A percentile compares a stretch with the other conserved stretches of the same genome.
These are phyloP conservation scores for Lophura swinhoii DNA, from an alignment of 2,797 vertebrate genomes.

Conservation along the genomic window DNA sequence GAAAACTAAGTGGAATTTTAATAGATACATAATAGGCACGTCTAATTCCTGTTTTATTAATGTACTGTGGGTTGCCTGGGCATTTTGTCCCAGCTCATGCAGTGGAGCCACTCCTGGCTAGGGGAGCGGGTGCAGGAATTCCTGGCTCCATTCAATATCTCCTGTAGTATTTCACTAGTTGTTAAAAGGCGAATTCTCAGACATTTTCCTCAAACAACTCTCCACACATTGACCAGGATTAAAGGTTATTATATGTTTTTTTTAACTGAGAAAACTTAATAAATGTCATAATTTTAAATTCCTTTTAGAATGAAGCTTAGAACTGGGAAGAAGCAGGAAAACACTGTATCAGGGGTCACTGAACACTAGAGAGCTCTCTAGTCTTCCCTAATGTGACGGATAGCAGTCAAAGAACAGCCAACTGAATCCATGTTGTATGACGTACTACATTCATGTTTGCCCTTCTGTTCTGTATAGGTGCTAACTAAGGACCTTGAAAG, in stretches of 20 bases:
- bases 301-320: background rate
- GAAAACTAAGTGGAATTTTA: background rate
- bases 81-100: background rate
- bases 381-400: background rate
- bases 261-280: background rate
- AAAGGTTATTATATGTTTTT: background rate
- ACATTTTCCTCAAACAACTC: background rate
- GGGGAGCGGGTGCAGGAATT: background rate
- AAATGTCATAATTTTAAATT: background rate
- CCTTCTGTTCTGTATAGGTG: conserved; percentile 79
- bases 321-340: background rate
- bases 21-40: background rate
- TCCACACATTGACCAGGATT: background rate
- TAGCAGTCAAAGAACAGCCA: background rate
- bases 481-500: conserved; percentile 93
- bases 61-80: background rate
- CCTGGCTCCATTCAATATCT: background rate
- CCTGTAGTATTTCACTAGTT: background rate
- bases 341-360: accelerated
- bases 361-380: background rate
- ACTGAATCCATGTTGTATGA: background rate
- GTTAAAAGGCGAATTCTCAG: background rate
- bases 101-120: background rate
- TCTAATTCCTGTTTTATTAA: background rate
- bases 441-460: background rate